These are phyloP conservation scores for Lysandra bellargus DNA, from an alignment of 2,888 invertebrate genomes.

Conservation along the genomic window DNA sequence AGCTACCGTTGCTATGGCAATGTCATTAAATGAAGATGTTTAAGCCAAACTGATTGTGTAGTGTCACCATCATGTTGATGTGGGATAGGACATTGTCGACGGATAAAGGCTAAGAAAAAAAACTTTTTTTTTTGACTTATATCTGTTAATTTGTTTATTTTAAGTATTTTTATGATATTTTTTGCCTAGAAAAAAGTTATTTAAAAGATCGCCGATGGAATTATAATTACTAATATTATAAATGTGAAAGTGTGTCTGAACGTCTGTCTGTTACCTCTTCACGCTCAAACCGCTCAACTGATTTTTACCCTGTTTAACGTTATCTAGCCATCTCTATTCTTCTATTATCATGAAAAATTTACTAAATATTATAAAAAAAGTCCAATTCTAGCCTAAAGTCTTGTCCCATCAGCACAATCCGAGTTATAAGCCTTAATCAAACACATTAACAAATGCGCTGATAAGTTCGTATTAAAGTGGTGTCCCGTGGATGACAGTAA, in stretches of 20 bases:
- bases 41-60: conserved; percentile 13
- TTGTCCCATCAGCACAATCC: conserved; percentile 5
- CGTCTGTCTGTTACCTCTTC: too few species aligned
- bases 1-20: conserved; percentile 1
- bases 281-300: too few species aligned
- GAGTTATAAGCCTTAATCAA: conserved; percentile 20
- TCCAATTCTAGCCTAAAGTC: not conserved
- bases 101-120: not conserved
- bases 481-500: conserved; percentile 53
- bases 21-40: conserved; percentile 9
- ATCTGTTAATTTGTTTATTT: not conserved
- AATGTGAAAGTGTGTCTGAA: too few species aligned
- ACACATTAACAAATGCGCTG: conserved; percentile 8
- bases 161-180: too few species aligned
- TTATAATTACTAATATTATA: too few species aligned
- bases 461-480: conserved; percentile 34
- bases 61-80: not conserved
- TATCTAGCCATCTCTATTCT: too few species aligned
- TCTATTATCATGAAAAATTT: too few species aligned
- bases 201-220: too few species aligned
- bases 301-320: too few species aligned
- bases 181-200: too few species aligned
- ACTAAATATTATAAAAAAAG: not conserved
- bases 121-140: not conserved
- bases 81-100: not conserved